These are phyloP conservation scores for Daubentonia madagascariensis DNA, from an alignment of 2,113 vertebrate genomes.

Conservation along the genomic window DNA sequence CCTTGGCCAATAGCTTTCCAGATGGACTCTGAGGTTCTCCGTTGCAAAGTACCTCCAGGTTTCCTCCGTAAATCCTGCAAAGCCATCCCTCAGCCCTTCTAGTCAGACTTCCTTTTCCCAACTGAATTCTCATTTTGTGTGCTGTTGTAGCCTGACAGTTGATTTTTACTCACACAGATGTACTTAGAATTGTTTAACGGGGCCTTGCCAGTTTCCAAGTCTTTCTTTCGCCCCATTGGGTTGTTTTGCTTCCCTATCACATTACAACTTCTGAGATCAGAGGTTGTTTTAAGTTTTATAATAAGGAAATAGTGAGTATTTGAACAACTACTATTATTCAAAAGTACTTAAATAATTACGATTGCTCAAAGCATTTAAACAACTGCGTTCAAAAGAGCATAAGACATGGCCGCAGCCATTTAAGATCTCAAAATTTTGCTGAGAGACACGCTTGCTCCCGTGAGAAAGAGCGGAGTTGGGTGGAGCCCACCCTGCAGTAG, in stretches of 20 bases:
- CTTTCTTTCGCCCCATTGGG: neutral
- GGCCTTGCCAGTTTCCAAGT: neutral
- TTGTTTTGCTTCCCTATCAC: neutral
- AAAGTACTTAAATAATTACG: neutral
- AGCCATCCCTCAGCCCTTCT: neutral
- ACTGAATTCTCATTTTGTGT: neutral
- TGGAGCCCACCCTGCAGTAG: neutral
- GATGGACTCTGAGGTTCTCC: neutral
- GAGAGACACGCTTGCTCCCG: neutral
- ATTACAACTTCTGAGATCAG: neutral
- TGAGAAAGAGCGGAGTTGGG: neutral
- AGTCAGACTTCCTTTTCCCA: neutral
- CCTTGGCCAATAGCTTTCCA: neutral
- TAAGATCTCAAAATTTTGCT: neutral
- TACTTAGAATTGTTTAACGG: neutral
- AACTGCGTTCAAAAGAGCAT: neutral
- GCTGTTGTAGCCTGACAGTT: neutral
- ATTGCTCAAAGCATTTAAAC: neutral
- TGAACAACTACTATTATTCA: neutral
- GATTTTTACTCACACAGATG: neutral
- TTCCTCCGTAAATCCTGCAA: neutral
- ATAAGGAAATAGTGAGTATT: neutral
- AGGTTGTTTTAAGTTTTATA: neutral
- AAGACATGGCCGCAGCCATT: neutral
- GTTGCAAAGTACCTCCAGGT: neutral